These are phyloP conservation scores for Prionace glauca DNA, from an alignment of 2,797 vertebrate species.

Conservation along the genomic window DNA sequence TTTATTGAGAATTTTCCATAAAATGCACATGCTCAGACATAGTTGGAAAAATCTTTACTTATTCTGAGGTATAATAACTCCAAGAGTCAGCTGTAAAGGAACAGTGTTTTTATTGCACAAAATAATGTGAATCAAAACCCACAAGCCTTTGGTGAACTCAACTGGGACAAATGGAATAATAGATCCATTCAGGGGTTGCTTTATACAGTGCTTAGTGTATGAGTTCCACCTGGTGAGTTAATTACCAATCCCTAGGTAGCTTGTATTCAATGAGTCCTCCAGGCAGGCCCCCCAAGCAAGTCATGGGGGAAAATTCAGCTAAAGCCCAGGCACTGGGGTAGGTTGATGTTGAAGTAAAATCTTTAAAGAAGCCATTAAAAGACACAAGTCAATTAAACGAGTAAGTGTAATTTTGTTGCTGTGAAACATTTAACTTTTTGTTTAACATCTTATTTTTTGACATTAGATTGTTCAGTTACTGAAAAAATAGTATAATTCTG, in stretches of 20 bases:
- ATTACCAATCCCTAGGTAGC: no score
- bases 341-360: neutral
- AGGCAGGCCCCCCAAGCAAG: no score
- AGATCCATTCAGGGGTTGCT: no score
- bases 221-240: no score
- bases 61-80: no score
- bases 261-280: no score
- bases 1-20: neutral
- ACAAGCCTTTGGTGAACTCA: no score
- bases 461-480: neutral
- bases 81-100: no score
- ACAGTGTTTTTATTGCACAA: no score
- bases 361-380: neutral
- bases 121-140: no score
- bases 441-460: neutral
- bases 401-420: neutral
- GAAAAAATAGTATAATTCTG: neutral
- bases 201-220: no score
- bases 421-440: neutral
- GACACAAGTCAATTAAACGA: neutral
- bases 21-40: neutral
- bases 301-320: neutral
- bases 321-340: neutral
- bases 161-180: no score
- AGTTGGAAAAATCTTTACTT: neutral